Evolutionary conservation across 1,140 invertebrate species (phyloP).

Genomic region (Pemphigus obesinymphae): DNA sequence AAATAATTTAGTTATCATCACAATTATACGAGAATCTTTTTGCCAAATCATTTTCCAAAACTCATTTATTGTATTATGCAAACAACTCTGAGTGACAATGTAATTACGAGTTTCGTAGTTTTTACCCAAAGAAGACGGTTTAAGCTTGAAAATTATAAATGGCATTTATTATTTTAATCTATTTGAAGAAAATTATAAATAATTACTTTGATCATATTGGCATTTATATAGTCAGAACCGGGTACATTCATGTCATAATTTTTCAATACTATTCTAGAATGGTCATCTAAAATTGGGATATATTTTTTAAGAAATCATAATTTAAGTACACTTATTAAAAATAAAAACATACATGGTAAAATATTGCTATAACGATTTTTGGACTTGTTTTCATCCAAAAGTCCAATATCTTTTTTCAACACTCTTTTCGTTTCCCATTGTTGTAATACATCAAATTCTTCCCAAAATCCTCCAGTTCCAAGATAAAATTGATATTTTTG

Average conservation of each 20-base stretch:
- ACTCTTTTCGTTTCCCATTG: constrained; percentile 93
- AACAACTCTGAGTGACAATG: constrained; percentile 91
- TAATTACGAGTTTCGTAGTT: constrained; percentile 61
- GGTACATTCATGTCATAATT: constrained; percentile 72
- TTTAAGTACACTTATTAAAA: background rate
- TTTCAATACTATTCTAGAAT: constrained; percentile 83
- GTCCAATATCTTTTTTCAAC: constrained; percentile 89
- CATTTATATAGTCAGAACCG: constrained; percentile 95
- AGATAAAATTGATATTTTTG: constrained; percentile 53
- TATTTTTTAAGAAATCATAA: background rate
- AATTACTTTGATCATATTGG: constrained; percentile 79
- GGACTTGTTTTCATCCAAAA: constrained; percentile 84
- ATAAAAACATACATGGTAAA: constrained; percentile 76
- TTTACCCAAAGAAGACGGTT: constrained; percentile 47
- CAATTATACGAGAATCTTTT: constrained; percentile 93
- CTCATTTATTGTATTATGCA: constrained; percentile 84
- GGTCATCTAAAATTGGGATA: constrained; percentile 69
- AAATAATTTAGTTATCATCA: constrained; percentile 98
- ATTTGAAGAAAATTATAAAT: constrained; percentile 44
- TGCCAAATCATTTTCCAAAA: constrained; percentile 99
- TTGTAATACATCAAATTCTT: constrained; percentile 96
- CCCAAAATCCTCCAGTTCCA: constrained; percentile 93
- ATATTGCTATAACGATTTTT: constrained; percentile 99
- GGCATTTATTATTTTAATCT: constrained; percentile 27
- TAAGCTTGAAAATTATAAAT: constrained; percentile 4